Evolutionary conservation across 1,140 invertebrate species (phyloP).

Genomic region (Pemphigus obesinymphae): DNA sequence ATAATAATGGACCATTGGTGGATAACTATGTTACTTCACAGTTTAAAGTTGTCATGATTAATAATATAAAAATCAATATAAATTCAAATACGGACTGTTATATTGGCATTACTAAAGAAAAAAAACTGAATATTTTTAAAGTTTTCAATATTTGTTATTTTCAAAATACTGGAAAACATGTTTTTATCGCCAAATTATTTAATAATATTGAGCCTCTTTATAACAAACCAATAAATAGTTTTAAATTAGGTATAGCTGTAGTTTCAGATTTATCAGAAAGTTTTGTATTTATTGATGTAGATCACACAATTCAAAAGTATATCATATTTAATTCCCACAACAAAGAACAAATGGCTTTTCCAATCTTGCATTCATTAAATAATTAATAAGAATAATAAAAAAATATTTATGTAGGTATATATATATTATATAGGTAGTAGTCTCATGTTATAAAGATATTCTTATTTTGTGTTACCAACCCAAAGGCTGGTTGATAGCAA

Average conservation of each 20-base stretch:
- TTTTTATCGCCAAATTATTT: neutral
- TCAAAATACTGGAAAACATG: neutral
- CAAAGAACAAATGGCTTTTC: neutral
- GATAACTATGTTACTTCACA: neutral
- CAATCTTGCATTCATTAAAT: neutral
- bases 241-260: neutral
- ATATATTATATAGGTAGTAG: neutral
- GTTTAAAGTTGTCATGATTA: neutral
- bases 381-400: neutral
- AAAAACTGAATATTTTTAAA: neutral
- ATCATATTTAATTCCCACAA: neutral
- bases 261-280: neutral
- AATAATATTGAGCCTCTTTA: neutral
- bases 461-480: too few relatives aligned
- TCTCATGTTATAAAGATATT: too few relatives aligned
- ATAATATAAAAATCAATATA: neutral
- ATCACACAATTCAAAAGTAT: neutral
- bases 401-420: neutral
- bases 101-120: neutral
- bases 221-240: neutral
- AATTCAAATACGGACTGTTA: neutral
- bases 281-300: neutral
- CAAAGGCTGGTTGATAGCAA: too few relatives aligned
- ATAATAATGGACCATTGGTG: neutral
- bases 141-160: neutral